Evolutionary conservation across 2,888 invertebrate species (phyloP).

Genomic region (Tridacna gigas): DNA sequence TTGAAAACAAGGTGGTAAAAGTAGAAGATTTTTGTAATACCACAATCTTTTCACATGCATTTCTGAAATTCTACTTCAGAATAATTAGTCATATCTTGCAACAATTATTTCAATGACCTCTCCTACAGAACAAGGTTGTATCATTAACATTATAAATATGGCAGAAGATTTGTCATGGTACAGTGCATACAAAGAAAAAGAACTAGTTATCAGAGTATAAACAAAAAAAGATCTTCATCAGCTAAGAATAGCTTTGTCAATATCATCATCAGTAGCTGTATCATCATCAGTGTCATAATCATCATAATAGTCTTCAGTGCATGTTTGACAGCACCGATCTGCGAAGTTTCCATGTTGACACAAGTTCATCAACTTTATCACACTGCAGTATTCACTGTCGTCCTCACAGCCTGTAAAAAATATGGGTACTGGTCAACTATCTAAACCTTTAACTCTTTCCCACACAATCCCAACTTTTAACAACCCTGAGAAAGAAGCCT

Average conservation of each 20-base stretch:
- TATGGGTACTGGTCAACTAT: not conserved
- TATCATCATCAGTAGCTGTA: conserved; percentile 20
- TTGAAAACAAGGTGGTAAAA: no score
- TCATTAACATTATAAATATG: not conserved
- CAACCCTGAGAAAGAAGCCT: no score
- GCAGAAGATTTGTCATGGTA: not conserved
- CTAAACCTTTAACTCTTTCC: not conserved
- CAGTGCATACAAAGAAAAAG: not conserved
- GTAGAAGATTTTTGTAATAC: no score
- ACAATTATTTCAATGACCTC: no score
- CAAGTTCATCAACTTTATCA: conserved; percentile 94
- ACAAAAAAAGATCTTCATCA: conserved; percentile 8
- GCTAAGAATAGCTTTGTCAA: conserved; percentile 39
- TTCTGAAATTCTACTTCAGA: no score
- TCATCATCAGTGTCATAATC: conserved; percentile 24
- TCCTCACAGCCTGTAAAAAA: conserved; percentile 79
- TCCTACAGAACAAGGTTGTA: no score
- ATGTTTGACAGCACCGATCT: conserved; percentile 94
- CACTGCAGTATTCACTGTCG: conserved; percentile 92
- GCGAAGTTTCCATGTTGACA: conserved; percentile 93
- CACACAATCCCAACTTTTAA: no score
- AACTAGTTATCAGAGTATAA: not conserved
- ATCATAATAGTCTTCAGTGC: conserved; percentile 81
- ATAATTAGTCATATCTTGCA: no score
- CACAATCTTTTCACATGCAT: no score